A percentile compares a stretch with the other conserved stretches of the same genome.
These are phyloP conservation scores for Cephus runcator DNA, from an alignment of 2,888 invertebrate genomes.

Conservation along the genomic window DNA sequence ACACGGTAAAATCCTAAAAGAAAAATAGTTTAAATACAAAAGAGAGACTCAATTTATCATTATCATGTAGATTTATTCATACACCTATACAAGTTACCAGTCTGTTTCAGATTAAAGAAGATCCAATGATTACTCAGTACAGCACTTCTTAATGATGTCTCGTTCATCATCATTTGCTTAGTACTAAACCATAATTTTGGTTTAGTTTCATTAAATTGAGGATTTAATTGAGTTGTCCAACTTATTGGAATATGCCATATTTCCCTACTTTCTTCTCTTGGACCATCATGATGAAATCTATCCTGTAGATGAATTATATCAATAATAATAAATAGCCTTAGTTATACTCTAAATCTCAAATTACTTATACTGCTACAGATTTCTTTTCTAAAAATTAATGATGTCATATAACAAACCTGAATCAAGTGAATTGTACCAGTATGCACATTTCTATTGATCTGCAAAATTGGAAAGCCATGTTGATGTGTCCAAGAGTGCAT, in stretches of 20 bases:
- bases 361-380: neutral
- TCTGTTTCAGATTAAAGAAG: slow-evolving; percentile 73
- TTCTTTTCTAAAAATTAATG: neutral
- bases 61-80: neutral
- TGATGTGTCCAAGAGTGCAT: slow-evolving; percentile 78
- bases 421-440: slow-evolving; percentile 58
- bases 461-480: slow-evolving; percentile 76
- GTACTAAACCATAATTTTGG: slow-evolving; percentile 68
- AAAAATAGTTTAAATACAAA: slow-evolving; percentile 48
- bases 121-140: slow-evolving; percentile 69
- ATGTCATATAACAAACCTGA: slow-evolving; percentile 55
- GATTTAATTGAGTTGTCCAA: slow-evolving; percentile 56
- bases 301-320: slow-evolving; percentile 26
- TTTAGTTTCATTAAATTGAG: slow-evolving; percentile 57
- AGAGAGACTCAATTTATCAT: neutral
- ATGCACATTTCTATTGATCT: slow-evolving; percentile 66
- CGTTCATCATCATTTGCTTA: slow-evolving; percentile 46
- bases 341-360: neutral
- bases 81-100: slow-evolving; percentile 64
- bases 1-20: slow-evolving; percentile 74
- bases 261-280: slow-evolving; percentile 43
- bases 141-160: slow-evolving; percentile 50
- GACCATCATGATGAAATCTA: slow-evolving; percentile 38
- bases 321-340: neutral
- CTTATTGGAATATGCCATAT: slow-evolving; percentile 69